These are phyloP conservation scores for Boulengeromyrus knoepffleri DNA, from an alignment of 2,113 vertebrate species.

Conservation along the genomic window DNA sequence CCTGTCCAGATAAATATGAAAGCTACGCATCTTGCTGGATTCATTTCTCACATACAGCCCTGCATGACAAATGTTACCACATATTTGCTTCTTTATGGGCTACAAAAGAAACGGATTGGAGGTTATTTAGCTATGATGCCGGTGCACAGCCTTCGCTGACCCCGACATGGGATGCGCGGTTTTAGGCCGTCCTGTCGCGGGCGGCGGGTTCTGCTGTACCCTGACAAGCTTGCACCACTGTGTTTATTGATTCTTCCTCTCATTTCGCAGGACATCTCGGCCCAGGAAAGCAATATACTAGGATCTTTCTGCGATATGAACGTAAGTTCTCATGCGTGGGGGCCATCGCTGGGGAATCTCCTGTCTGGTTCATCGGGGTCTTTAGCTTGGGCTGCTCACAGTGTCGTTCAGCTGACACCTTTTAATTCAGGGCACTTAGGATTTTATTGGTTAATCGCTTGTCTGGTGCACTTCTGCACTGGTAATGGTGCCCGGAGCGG, in stretches of 20 bases:
- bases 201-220: neutral
- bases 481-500: neutral
- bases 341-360: neutral
- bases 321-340: slow-evolving; percentile 66
- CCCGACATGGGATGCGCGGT: no score
- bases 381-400: neutral
- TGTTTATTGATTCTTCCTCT: slow-evolving; percentile 20
- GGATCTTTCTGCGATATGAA: slow-evolving; percentile 99
- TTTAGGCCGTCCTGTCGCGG: neutral
- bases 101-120: neutral
- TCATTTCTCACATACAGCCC: neutral
- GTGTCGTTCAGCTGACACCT: neutral
- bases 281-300: slow-evolving; percentile 98
- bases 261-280: slow-evolving; percentile 85
- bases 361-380: no score
- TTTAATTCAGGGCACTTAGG: neutral
- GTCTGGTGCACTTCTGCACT: neutral
- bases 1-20: neutral
- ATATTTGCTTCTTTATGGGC: neutral
- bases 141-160: neutral
- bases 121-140: neutral
- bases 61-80: neutral
- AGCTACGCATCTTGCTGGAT: neutral
- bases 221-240: neutral
- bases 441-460: neutral